Evolutionary conservation across 2,797 vertebrate genomes (phyloP).

Genomic region (Huso huso): DNA sequence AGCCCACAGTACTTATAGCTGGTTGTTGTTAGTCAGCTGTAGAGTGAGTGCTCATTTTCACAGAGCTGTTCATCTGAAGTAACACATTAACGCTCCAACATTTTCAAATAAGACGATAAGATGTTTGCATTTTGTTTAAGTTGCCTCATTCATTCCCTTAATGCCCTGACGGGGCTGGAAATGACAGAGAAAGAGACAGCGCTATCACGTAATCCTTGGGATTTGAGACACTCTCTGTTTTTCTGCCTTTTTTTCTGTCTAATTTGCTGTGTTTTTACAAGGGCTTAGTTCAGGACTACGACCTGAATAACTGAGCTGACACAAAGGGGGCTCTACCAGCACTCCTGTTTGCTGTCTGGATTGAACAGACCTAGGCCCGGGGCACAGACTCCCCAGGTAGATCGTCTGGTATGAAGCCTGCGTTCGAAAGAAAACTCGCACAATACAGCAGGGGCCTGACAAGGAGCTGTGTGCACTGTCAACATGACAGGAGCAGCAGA

Average conservation of each 20-base stretch:
- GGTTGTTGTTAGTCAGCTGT: no score
- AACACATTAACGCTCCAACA: no score
- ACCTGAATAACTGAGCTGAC: slow-evolving; percentile 22
- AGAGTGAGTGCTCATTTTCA: no score
- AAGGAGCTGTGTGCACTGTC: slow-evolving; percentile 4
- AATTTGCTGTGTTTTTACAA: slow-evolving; percentile 35
- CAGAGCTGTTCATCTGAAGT: no score
- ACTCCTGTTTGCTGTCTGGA: slow-evolving; percentile 1
- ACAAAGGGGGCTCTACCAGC: not conserved
- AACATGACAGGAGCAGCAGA: not conserved
- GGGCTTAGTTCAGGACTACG: slow-evolving; percentile 22
- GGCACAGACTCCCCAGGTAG: not conserved
- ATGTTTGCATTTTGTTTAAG: no score
- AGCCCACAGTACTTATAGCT: no score
- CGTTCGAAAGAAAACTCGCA: not conserved
- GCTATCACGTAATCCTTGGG: no score
- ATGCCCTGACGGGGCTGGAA: no score
- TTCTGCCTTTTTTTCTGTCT: slow-evolving; percentile 27
- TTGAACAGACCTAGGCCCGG: not conserved
- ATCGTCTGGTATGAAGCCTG: no score
- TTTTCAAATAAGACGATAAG: no score
- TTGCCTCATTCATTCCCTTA: no score
- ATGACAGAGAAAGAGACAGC: no score
- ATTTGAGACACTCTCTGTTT: slow-evolving; percentile 24
- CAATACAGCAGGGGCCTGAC: not conserved